Conservation (phyloP, 2,888 invertebrate genomes). For the Dysmachus trigonus region DNA sequence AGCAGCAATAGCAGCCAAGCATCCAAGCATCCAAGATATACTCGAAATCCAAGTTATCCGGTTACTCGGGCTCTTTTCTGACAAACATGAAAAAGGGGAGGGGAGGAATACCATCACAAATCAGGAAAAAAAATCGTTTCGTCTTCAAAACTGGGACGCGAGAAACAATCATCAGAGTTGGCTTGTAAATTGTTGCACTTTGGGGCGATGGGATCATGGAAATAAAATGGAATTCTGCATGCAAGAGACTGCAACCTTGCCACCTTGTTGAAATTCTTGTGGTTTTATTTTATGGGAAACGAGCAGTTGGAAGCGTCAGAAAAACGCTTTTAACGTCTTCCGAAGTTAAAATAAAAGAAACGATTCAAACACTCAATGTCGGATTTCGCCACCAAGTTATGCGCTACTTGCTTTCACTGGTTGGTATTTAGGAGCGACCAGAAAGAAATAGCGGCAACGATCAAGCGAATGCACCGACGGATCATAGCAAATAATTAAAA, state of each 20-base stretch:
- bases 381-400: not conserved
- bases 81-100: not conserved
- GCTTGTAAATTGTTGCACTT: constrained; percentile 30
- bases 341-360: not conserved
- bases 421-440: not conserved
- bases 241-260: constrained; percentile 7
- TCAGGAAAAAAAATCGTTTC: not conserved
- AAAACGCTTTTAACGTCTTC: not conserved
- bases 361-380: not conserved
- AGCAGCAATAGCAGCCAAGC: not conserved
- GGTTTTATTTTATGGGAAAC: constrained; percentile 38
- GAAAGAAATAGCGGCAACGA: not conserved
- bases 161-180: constrained; percentile 22
- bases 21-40: not conserved
- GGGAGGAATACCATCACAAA: not conserved
- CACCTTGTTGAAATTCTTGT: constrained; percentile 27
- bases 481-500: constrained; percentile 6
- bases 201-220: constrained; percentile 31
- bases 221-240: constrained; percentile 35
- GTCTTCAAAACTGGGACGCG: constrained; percentile 35
- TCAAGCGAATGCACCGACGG: not conserved
- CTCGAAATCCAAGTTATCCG: not conserved
- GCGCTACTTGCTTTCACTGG: constrained; percentile 18
- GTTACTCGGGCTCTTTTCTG: not conserved
- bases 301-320: constrained; percentile 6